These are phyloP conservation scores for Sialia sialis DNA, from an alignment of 2,113 vertebrate species.

Conservation along the genomic window DNA sequence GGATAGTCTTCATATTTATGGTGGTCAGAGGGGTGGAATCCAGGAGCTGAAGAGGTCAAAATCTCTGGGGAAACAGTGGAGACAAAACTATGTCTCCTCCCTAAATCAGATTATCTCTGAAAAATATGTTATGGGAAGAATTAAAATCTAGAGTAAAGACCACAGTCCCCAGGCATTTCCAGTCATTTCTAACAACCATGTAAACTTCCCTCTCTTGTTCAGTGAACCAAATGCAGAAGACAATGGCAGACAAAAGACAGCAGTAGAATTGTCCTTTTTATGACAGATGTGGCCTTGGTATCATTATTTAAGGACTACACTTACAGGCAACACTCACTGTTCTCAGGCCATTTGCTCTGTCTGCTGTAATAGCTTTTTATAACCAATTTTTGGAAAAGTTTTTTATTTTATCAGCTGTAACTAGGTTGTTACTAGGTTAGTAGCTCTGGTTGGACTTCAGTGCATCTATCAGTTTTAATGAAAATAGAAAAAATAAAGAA, in stretches of 20 bases:
- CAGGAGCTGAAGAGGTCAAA: background rate
- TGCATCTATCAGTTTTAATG: background rate
- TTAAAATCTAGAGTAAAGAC: background rate
- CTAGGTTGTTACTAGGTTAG: background rate
- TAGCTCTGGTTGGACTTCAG: background rate
- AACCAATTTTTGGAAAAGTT: background rate
- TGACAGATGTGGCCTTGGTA: background rate
- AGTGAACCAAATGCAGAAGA: background rate
- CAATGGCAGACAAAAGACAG: background rate
- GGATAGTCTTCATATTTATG: background rate
- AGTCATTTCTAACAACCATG: background rate
- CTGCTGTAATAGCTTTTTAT: background rate
- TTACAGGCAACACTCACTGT: background rate
- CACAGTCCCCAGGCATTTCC: background rate
- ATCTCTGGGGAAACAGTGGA: background rate
- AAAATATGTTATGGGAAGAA: slow-evolving; percentile 28
- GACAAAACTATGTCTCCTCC: background rate
- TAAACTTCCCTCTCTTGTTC: background rate
- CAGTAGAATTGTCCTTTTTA: background rate
- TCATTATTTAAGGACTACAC: background rate
- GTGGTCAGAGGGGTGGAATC: background rate
- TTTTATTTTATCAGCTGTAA: background rate
- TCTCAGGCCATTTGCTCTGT: background rate
- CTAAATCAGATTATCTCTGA: background rate
- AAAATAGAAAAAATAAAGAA: background rate